Conservation (phyloP, 2,888 invertebrate genomes). For the Lathronympha strigana region DNA sequence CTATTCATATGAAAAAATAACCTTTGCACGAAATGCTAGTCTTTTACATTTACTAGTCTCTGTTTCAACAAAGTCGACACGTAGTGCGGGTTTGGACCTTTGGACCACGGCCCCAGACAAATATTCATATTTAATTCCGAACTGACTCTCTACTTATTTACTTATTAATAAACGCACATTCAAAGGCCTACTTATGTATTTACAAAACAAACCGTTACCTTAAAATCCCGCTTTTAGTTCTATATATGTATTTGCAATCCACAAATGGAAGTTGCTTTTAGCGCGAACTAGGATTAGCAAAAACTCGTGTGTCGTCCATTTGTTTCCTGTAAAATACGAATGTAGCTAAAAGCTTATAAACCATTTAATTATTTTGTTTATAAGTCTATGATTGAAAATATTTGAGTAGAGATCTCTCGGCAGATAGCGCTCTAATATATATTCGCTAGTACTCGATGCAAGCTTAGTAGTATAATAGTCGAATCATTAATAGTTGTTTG, state of each 20-base stretch:
- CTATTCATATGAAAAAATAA: background rate
- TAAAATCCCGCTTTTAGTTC: conserved; percentile 13
- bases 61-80: conserved; percentile 65
- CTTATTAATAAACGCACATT: conserved; percentile 67
- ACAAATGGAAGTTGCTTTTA: background rate
- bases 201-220: conserved; percentile 23
- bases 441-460: no score
- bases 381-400: no score
- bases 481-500: no score
- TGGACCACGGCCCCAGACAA: conserved; percentile 69
- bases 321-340: background rate
- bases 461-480: no score
- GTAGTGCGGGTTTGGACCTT: conserved; percentile 68
- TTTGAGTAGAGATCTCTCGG: no score
- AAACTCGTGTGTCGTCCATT: background rate
- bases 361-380: no score
- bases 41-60: background rate
- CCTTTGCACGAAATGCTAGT: background rate
- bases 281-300: conserved; percentile 1
- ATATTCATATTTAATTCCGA: conserved; percentile 81
- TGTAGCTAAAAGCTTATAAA: background rate
- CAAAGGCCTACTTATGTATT: conserved; percentile 58
- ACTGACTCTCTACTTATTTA: conserved; percentile 59
- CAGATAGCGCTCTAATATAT: no score
- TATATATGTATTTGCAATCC: background rate